These are phyloP conservation scores for Myzus persicae DNA, from an alignment of 1,140 invertebrate species.

Conservation along the genomic window DNA sequence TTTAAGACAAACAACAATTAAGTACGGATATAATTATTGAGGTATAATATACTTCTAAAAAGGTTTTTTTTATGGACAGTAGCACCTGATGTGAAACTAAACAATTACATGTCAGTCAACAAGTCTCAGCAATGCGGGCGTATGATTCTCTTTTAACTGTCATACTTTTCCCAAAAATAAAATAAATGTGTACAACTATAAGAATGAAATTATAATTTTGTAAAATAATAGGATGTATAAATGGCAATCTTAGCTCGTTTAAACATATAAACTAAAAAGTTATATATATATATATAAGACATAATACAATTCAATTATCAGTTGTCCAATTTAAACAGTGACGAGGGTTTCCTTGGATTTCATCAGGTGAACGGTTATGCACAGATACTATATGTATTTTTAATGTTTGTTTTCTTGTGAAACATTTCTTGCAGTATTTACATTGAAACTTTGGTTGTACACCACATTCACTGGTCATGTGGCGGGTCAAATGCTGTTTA, in stretches of 20 bases:
- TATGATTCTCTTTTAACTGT: not conserved
- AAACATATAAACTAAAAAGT: not conserved
- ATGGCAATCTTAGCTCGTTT: not conserved
- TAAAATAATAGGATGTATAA: not conserved
- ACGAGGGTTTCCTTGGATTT: not conserved
- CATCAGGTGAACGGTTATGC: constrained; percentile 9
- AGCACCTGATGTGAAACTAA: not conserved
- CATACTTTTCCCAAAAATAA: not conserved
- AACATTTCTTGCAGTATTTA: constrained; percentile 67
- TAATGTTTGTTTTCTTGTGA: constrained; percentile 75
- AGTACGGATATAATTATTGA: not conserved
- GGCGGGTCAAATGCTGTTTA: constrained; percentile 62
- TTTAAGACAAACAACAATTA: not conserved
- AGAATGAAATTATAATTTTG: not conserved
- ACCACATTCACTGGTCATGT: constrained; percentile 64
- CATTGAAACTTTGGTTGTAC: constrained; percentile 65
- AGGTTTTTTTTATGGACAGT: not conserved
- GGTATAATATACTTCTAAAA: not conserved
- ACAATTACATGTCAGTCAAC: not conserved
- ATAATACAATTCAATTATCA: not conserved
- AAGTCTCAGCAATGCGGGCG: not conserved
- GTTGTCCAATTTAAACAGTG: constrained; percentile 16
- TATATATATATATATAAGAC: not conserved
- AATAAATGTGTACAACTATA: not conserved
- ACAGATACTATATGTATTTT: constrained; percentile 64